Conservation (phyloP, 2,797 vertebrate genomes). For the Malurus splendens region DNA sequence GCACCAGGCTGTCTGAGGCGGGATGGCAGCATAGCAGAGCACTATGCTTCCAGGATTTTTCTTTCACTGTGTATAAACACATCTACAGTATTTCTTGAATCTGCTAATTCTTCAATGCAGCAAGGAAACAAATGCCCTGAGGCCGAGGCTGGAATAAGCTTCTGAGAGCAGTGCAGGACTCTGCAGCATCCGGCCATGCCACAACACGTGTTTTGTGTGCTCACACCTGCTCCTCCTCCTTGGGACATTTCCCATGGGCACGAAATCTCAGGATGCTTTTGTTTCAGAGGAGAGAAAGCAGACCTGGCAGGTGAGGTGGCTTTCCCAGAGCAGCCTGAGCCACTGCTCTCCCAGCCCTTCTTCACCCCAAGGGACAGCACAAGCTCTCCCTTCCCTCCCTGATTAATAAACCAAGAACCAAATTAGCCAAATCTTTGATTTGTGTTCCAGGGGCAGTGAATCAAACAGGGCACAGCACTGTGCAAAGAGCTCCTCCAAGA, state of each 20-base stretch:
- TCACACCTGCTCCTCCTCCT: not conserved
- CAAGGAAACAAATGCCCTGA: not conserved
- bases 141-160: not conserved
- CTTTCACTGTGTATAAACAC: fast-evolving
- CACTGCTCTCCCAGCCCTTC: not conserved
- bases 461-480: not conserved
- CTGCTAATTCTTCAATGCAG: not conserved
- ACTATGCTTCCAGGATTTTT: fast-evolving
- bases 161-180: not conserved
- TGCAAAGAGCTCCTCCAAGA: not conserved
- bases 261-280: not conserved
- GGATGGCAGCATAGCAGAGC: not conserved
- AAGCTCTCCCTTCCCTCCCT: not conserved
- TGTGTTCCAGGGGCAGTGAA: fast-evolving
- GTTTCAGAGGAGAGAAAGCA: not conserved
- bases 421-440: not conserved
- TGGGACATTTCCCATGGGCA: fast-evolving
- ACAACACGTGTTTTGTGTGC: fast-evolving
- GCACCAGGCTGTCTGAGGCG: not conserved
- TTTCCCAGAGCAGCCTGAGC: not conserved
- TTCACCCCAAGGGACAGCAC: not conserved
- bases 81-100: not conserved
- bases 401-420: not conserved
- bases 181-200: fast-evolving
- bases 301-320: not conserved